Conservation (phyloP, 1,140 invertebrate genomes). For the Bombyx mandarina region DNA sequence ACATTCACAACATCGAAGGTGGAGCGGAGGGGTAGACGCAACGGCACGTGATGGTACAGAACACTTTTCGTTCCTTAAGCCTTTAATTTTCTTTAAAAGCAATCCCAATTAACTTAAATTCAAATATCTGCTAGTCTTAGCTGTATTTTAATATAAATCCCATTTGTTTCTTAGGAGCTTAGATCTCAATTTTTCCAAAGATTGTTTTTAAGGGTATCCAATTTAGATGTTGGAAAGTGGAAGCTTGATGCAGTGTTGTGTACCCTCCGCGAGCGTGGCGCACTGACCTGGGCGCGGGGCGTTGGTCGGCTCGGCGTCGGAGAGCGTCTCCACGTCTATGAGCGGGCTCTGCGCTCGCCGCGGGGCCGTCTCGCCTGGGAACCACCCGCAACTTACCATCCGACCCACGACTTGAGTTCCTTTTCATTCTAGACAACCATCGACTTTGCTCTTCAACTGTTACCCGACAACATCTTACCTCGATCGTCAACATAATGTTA, state of each 20-base stretch:
- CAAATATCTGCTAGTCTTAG: too few species aligned
- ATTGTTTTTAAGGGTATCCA: too few species aligned
- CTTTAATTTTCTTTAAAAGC: too few species aligned
- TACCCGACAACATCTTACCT: too few species aligned
- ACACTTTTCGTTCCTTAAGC: constrained; percentile 6
- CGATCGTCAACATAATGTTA: background rate
- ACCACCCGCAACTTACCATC: constrained; percentile 10
- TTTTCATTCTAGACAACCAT: background rate
- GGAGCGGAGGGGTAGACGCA: constrained; percentile 52
- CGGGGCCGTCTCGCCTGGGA: constrained; percentile 78
- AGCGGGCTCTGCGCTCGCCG: constrained; percentile 76
- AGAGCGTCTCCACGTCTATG: constrained; percentile 83
- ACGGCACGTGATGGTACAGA: constrained; percentile 65
- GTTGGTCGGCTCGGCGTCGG: constrained; percentile 71
- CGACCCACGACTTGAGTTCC: constrained; percentile 6
- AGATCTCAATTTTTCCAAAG: too few species aligned
- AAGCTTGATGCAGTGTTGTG: constrained; percentile 22
- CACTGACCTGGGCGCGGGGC: constrained; percentile 74
- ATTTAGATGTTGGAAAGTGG: background rate
- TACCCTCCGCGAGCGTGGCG: constrained; percentile 43
- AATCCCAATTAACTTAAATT: too few species aligned
- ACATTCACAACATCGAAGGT: constrained; percentile 67
- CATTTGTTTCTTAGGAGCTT: too few species aligned
- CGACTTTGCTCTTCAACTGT: too few species aligned
- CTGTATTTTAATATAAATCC: too few species aligned